phyloP scores from a whole-genome alignment of 2,888 invertebrate genomes.

The Diachrysia chrysitis region DNA sequence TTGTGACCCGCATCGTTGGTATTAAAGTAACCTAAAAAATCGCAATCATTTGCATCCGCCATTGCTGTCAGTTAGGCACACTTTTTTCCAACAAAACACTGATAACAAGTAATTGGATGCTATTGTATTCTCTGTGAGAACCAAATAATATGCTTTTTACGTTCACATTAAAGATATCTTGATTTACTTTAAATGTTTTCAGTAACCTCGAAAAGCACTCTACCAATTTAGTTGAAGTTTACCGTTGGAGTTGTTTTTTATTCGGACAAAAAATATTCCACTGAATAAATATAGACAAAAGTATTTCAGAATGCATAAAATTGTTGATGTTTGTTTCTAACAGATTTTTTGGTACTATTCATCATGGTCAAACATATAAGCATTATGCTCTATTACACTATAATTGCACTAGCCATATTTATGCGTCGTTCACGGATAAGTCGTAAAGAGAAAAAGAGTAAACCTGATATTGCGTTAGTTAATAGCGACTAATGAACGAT shows the following conservation, averaged over 20 bases:
- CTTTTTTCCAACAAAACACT: conserved; percentile 22
- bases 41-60: conserved; percentile 53
- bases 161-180: conserved; percentile 15
- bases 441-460: neutral
- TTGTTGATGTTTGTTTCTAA: conserved; percentile 12
- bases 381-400: conserved; percentile 9
- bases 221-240: conserved; percentile 40
- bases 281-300: conserved; percentile 16
- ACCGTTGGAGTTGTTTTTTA: conserved; percentile 39
- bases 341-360: conserved; percentile 5
- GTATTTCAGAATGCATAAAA: conserved; percentile 34
- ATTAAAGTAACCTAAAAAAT: conserved; percentile 54
- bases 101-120: conserved; percentile 29
- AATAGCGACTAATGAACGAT: neutral
- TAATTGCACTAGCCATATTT: neutral
- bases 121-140: conserved; percentile 45
- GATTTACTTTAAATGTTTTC: conserved; percentile 29
- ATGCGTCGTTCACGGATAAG: no score
- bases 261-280: neutral
- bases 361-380: conserved; percentile 1
- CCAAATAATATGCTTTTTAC: conserved; percentile 11
- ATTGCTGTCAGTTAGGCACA: conserved; percentile 24
- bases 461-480: neutral
- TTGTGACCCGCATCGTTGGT: conserved; percentile 43
- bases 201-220: conserved; percentile 48